Conservation (phyloP, 2,888 invertebrate genomes). For the Nowickia ferox region DNA sequence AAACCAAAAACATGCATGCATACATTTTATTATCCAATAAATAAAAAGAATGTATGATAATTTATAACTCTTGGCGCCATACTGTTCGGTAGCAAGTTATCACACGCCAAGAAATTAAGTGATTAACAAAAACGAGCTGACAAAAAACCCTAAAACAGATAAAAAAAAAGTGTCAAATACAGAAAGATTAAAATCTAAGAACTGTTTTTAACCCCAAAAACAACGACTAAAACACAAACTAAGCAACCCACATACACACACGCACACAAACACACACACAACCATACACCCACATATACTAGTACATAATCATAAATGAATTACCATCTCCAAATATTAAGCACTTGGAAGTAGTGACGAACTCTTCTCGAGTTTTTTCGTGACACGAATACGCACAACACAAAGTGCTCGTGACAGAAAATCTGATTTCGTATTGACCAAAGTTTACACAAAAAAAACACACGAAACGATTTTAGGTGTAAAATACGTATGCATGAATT, state of each 20-base stretch:
- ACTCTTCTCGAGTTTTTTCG: too few relatives aligned
- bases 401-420: too few relatives aligned
- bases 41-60: slow-evolving; percentile 44
- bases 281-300: background rate
- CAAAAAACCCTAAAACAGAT: slow-evolving; percentile 54
- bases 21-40: background rate
- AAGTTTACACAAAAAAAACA: too few relatives aligned
- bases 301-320: slow-evolving; percentile 27
- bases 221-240: slow-evolving; percentile 36
- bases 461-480: too few relatives aligned
- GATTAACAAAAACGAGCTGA: slow-evolving; percentile 62
- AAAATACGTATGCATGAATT: too few relatives aligned
- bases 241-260: slow-evolving; percentile 1
- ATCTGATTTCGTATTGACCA: too few relatives aligned
- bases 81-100: slow-evolving; percentile 70
- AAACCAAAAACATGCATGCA: background rate
- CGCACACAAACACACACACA: background rate
- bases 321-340: slow-evolving; percentile 2
- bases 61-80: slow-evolving; percentile 71
- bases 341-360: background rate
- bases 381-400: too few relatives aligned
- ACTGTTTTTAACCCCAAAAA: slow-evolving; percentile 41
- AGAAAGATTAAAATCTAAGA: slow-evolving; percentile 71
- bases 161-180: slow-evolving; percentile 68
- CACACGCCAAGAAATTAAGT: slow-evolving; percentile 65